Percentiles rank a stretch among this genome's conserved stretches.
phyloP scores from a whole-genome alignment of 2,888 invertebrate species.

The Brachypalpus laphriformis region DNA sequence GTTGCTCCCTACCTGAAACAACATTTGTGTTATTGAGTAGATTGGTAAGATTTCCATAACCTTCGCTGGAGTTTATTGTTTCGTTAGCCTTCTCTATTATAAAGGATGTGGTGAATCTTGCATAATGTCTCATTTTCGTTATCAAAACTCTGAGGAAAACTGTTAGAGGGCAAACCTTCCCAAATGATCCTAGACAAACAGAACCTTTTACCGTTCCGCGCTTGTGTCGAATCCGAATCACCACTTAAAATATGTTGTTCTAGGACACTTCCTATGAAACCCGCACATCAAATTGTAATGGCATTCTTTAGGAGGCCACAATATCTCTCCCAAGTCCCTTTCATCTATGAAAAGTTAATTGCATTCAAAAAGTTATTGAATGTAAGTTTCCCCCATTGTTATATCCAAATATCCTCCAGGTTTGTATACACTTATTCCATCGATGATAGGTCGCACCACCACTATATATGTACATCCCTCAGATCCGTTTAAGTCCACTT shows the following conservation, averaged over 20 bases:
- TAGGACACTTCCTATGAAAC: background rate
- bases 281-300: background rate
- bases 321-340: background rate
- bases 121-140: background rate
- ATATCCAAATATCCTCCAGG: constrained; percentile 1
- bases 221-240: background rate
- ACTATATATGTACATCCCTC: background rate
- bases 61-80: background rate
- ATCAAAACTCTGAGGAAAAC: background rate
- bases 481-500: constrained; percentile 59
- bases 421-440: constrained; percentile 18
- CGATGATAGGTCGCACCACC: constrained; percentile 1
- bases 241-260: background rate
- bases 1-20: background rate
- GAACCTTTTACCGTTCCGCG: background rate
- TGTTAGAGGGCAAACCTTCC: too few species aligned
- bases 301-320: background rate
- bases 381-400: constrained; percentile 12
- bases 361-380: constrained; percentile 54
- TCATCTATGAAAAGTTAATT: constrained; percentile 41
- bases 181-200: background rate
- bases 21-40: background rate
- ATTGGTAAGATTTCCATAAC: background rate
- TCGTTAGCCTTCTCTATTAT: background rate
- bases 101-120: background rate